Conservation (phyloP, 1,140 invertebrate species). For the Drosophila seguyi region DNA sequence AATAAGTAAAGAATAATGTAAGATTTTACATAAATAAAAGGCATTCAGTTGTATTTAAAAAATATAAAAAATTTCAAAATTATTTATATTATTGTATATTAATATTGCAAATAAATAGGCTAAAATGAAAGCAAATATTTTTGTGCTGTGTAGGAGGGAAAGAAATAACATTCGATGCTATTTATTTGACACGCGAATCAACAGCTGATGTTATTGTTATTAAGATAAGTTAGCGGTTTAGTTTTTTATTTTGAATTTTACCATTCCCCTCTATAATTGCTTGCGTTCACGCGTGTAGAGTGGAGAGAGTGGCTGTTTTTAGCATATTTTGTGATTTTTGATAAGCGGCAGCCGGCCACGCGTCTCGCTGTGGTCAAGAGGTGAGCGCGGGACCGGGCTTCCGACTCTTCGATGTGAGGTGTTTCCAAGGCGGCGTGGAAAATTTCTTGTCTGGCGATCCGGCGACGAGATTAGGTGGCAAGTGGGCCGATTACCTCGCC, state of each 20-base stretch:
- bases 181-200: constrained; percentile 65
- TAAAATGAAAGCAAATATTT: neutral
- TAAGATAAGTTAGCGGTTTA: constrained; percentile 50
- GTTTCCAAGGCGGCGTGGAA: constrained; percentile 64
- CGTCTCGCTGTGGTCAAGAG: constrained; percentile 54
- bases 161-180: constrained; percentile 72
- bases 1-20: too few species aligned
- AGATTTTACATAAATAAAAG: too few species aligned
- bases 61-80: neutral
- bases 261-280: constrained; percentile 13
- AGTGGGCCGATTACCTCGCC: constrained; percentile 46
- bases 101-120: neutral
- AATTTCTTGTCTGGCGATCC: constrained; percentile 57
- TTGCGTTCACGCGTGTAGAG: constrained; percentile 8
- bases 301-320: constrained; percentile 25
- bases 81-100: neutral
- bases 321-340: constrained; percentile 65
- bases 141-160: constrained; percentile 21
- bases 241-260: constrained; percentile 22
- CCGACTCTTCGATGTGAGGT: constrained; percentile 37
- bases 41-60: neutral
- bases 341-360: constrained; percentile 65
- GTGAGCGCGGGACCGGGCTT: constrained; percentile 30
- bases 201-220: constrained; percentile 61
- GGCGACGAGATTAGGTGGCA: constrained; percentile 46